Conservation (phyloP, 2,888 invertebrate species). For the Masnerella sp. region DNA sequence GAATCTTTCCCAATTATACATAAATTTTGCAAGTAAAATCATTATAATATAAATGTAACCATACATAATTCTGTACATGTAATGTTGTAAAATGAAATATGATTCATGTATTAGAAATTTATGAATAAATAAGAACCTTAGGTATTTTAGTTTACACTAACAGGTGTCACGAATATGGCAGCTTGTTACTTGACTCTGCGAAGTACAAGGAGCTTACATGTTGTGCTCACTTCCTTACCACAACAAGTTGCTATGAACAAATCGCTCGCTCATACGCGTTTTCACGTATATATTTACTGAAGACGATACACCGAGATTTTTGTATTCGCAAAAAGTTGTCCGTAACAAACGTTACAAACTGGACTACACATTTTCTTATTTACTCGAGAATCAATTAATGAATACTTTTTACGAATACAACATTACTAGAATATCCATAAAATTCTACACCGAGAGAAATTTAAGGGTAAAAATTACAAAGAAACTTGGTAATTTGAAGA, state of each 20-base stretch:
- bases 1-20: no score
- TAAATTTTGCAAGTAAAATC: no score
- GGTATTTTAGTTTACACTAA: constrained; percentile 66
- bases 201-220: constrained; percentile 56
- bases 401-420: no score
- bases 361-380: background rate
- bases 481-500: no score
- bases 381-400: background rate
- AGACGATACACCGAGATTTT: constrained; percentile 10
- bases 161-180: constrained; percentile 77
- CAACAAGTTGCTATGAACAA: constrained; percentile 63
- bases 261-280: constrained; percentile 31
- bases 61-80: no score
- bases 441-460: no score
- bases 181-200: constrained; percentile 68
- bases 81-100: no score
- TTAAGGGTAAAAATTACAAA: no score
- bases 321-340: background rate
- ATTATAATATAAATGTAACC: no score
- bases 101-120: no score
- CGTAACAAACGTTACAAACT: background rate
- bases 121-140: no score
- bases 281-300: constrained; percentile 26
- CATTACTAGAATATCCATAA: no score
- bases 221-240: constrained; percentile 61